Conservation (phyloP, 2,113 vertebrate species). For the Montifringilla adamsi region DNA sequence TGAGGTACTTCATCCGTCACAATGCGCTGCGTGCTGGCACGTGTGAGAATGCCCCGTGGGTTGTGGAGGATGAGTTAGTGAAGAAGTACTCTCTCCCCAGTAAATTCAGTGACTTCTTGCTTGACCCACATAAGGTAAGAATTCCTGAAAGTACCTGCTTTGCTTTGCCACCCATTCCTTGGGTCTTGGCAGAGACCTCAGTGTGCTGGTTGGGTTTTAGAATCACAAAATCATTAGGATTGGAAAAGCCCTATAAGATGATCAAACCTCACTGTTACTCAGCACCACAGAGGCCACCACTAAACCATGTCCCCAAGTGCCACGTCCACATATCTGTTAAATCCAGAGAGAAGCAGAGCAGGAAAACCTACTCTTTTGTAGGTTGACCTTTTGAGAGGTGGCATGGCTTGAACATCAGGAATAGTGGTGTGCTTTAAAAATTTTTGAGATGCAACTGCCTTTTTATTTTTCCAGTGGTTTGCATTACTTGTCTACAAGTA, state of each 20-base stretch:
- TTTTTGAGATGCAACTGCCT: background rate
- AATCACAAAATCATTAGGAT: background rate
- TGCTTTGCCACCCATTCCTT: background rate
- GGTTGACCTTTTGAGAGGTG: background rate
- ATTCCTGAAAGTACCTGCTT: background rate
- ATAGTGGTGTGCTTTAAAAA: background rate
- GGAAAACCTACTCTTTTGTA: background rate
- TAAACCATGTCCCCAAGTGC: background rate
- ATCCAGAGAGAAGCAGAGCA: background rate
- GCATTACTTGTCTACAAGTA: background rate
- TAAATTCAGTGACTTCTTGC: constrained; percentile 96
- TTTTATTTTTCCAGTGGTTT: background rate
- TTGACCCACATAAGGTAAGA: constrained; percentile 93
- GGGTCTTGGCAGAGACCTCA: background rate
- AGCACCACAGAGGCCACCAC: background rate
- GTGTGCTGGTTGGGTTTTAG: background rate
- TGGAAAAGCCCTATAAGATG: background rate
- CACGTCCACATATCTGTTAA: background rate
- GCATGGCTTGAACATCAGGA: background rate
- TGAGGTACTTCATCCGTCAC: constrained; percentile 97
- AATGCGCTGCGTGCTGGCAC: constrained; percentile 86
- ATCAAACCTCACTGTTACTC: background rate
- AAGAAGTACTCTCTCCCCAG: constrained; percentile 93
- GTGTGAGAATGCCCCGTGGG: constrained; percentile 94
- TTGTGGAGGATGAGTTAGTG: constrained; percentile 93